phyloP scores from a whole-genome alignment of 2,888 invertebrate genomes.

The Cheilosia impressa region DNA sequence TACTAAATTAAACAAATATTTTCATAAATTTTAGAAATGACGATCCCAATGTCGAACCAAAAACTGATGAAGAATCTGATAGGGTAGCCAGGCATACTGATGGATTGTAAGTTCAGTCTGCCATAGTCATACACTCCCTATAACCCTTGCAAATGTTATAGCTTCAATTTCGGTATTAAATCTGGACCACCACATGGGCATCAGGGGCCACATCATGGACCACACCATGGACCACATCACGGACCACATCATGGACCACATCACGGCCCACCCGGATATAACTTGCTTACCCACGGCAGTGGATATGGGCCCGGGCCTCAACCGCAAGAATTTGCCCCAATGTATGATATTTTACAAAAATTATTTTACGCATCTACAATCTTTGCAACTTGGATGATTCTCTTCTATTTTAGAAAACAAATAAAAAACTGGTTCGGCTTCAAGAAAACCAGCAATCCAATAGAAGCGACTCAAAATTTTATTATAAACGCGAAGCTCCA shows the following conservation, averaged over 20 bases:
- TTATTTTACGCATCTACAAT: neutral
- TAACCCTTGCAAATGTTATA: neutral
- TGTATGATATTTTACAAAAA: conserved; percentile 8
- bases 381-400: neutral
- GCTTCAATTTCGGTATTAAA: conserved; percentile 43
- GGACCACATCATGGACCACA: neutral
- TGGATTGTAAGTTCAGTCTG: conserved; percentile 40
- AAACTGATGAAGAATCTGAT: neutral
- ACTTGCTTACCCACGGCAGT: neutral
- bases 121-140: neutral
- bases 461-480: conserved; percentile 75
- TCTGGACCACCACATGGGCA: conserved; percentile 6
- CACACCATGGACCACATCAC: neutral
- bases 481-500: conserved; percentile 77
- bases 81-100: conserved; percentile 49
- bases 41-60: neutral
- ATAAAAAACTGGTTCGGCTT: conserved; percentile 40
- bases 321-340: conserved; percentile 11
- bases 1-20: neutral
- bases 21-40: conserved; percentile 22
- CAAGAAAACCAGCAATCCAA: conserved; percentile 18
- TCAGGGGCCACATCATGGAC: neutral
- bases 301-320: conserved; percentile 2
- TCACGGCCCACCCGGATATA: conserved; percentile 1
- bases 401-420: conserved; percentile 6